Evolutionary conservation across 2,888 invertebrate genomes (phyloP).

Genomic region (Rotaria socialis): DNA sequence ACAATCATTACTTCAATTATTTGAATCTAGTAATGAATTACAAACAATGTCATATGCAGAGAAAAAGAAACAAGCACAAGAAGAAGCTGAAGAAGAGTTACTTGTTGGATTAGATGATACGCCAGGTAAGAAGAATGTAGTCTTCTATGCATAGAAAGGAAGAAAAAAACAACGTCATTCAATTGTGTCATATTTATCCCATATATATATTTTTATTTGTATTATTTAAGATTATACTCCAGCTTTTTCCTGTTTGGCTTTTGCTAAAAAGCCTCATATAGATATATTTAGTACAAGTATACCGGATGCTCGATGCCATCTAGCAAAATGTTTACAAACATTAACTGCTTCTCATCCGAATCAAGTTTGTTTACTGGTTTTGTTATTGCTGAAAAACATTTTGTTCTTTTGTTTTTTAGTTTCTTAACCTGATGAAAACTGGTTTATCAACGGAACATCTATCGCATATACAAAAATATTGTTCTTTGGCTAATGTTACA

Average conservation of each 20-base stretch:
- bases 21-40: conserved; percentile 2
- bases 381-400: not conserved
- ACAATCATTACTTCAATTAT: conserved; percentile 19
- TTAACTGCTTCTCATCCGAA: conserved; percentile 7
- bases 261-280: conserved; percentile 14
- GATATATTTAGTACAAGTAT: conserved; percentile 13
- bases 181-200: not conserved
- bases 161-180: not conserved
- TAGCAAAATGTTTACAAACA: conserved; percentile 23
- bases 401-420: not conserved
- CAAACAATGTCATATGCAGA: not conserved
- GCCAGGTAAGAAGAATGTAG: not conserved
- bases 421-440: not conserved
- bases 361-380: not conserved
- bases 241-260: conserved; percentile 18
- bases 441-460: not conserved
- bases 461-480: conserved; percentile 10
- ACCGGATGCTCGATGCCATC: not conserved
- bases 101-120: conserved; percentile 12
- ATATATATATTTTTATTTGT: not conserved
- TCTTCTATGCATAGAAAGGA: not conserved
- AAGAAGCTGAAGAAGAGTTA: not conserved
- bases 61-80: not conserved
- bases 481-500: conserved; percentile 10
- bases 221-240: conserved; percentile 25